phyloP scores from a whole-genome alignment of 2,888 invertebrate species.

The Agonum fuliginosum region DNA sequence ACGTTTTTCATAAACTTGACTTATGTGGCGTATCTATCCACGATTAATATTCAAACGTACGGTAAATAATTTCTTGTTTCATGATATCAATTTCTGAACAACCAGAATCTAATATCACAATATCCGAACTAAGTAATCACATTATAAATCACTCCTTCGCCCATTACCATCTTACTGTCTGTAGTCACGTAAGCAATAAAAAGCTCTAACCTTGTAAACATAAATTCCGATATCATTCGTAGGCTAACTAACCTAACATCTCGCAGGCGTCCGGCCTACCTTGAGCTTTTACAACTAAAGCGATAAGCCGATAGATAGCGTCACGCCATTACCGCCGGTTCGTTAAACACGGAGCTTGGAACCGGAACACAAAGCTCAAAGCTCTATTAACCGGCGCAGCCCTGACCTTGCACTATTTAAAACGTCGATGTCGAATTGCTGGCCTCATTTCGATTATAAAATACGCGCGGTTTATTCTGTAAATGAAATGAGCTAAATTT shows the following conservation, averaged over 20 bases:
- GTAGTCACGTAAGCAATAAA: not conserved
- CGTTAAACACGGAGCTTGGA: conserved; percentile 15
- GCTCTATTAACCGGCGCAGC: conserved; percentile 31
- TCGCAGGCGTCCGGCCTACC: not conserved
- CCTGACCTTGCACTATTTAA: conserved; percentile 39
- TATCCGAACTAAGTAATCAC: not conserved
- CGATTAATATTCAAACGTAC: too few relatives aligned
- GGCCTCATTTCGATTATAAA: conserved; percentile 20
- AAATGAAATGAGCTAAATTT: conserved; percentile 2
- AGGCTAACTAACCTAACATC: conserved; percentile 2
- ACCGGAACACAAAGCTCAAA: conserved; percentile 32
- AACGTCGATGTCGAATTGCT: not conserved
- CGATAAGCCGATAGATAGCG: conserved; percentile 22
- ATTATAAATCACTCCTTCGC: not conserved
- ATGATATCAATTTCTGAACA: too few relatives aligned
- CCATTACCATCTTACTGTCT: not conserved
- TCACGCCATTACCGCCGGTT: conserved; percentile 25
- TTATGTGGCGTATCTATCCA: too few relatives aligned
- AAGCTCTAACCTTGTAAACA: not conserved
- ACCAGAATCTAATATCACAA: not conserved
- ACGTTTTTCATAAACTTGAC: too few relatives aligned
- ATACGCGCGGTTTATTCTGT: conserved; percentile 5
- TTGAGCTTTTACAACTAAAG: conserved; percentile 18
- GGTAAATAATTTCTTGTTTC: too few relatives aligned
- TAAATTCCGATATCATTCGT: conserved; percentile 2